phyloP scores from a whole-genome alignment of 1,140 invertebrate genomes.

The Rhagoletis zephyria region DNA sequence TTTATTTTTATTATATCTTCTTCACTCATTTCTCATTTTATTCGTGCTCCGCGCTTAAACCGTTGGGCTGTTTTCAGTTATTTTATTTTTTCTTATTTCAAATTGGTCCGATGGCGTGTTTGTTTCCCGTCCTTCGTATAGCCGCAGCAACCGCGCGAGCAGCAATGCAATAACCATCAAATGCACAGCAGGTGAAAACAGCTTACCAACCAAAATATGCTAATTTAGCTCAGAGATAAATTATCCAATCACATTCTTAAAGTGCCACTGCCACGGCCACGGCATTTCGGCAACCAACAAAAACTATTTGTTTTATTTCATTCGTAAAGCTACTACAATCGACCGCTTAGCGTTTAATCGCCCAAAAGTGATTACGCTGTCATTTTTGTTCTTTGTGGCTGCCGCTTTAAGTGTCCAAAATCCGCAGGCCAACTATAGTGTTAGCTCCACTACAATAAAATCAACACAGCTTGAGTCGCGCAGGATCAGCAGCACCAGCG shows the following conservation, averaged over 20 bases:
- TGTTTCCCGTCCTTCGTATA: neutral
- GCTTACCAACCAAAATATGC: conserved; percentile 50
- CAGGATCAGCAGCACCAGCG: neutral
- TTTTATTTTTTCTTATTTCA: conserved; percentile 1
- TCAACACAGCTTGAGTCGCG: neutral
- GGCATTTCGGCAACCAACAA: neutral
- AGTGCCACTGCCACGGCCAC: neutral
- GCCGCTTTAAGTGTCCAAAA: neutral
- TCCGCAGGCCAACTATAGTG: neutral
- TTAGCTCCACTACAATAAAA: neutral
- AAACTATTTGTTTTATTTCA: neutral
- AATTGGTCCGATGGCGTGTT: conserved; percentile 6
- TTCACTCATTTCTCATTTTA: neutral
- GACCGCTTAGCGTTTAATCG: conserved; percentile 38
- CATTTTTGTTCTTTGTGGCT: neutral
- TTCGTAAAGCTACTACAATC: neutral
- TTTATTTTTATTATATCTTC: conserved; percentile 17
- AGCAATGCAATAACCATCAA: conserved; percentile 36
- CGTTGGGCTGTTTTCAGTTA: neutral
- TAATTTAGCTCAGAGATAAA: conserved; percentile 34
- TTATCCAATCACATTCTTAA: conserved; percentile 40
- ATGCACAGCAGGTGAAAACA: conserved; percentile 55
- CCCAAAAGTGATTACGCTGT: neutral
- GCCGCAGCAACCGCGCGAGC: neutral
- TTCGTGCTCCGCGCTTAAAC: neutral